These are phyloP conservation scores for roundworm (Caenorhabditis elegans) DNA, from an alignment of 1,140 invertebrate genomes.

Conservation along the genomic window DNA sequence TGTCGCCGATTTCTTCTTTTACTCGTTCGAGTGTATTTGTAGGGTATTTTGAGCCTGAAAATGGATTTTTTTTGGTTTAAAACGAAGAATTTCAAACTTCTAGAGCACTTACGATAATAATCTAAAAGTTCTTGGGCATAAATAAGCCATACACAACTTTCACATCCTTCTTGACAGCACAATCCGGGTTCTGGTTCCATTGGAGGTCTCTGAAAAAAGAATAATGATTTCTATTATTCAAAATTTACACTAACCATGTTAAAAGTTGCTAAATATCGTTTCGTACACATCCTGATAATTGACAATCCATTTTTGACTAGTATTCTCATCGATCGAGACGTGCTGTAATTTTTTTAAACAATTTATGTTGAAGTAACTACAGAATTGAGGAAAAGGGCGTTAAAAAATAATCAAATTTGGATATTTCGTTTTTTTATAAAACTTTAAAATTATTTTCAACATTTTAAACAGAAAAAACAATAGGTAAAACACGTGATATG, in stretches of 20 bases:
- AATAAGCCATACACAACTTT: conserved; percentile 5
- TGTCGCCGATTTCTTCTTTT: background rate
- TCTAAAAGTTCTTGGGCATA: conserved; percentile 16
- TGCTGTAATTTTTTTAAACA: background rate
- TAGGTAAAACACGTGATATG: too few relatives aligned
- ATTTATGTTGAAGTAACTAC: background rate
- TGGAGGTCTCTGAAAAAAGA: background rate
- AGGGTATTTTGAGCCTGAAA: background rate
- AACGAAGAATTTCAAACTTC: too few relatives aligned
- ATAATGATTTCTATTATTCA: too few relatives aligned
- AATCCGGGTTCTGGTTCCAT: background rate
- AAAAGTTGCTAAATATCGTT: background rate
- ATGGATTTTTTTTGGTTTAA: too few relatives aligned
- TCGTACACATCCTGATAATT: background rate
- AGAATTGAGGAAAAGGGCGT: background rate
- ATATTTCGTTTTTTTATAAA: too few relatives aligned
- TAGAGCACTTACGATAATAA: background rate
- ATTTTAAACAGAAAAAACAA: too few relatives aligned
- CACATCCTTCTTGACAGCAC: conserved; percentile 21
- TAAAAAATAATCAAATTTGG: too few relatives aligned
- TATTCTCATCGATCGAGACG: background rate
- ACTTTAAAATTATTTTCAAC: too few relatives aligned
- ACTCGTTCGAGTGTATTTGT: background rate
- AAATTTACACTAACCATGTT: background rate
- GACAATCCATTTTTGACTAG: background rate